phyloP scores from a whole-genome alignment of 2,797 vertebrate species.

The Gastrophryne carolinensis region DNA sequence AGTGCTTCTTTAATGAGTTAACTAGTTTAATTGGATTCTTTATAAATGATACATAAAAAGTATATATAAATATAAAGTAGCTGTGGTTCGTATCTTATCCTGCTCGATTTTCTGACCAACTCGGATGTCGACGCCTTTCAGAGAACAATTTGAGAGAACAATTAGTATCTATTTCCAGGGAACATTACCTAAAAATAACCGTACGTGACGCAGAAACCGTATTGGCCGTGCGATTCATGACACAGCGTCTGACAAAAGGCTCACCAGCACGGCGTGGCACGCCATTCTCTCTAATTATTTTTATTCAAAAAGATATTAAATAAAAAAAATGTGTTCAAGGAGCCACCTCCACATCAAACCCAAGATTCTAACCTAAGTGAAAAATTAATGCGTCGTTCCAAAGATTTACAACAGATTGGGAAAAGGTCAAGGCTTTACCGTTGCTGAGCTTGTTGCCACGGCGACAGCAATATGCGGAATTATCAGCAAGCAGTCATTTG shows the following conservation, averaged over 20 bases:
- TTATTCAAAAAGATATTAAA: too few species aligned
- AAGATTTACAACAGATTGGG: constrained; percentile 71
- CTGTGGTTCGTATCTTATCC: too few species aligned
- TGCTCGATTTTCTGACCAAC: too few species aligned
- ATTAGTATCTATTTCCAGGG: background rate
- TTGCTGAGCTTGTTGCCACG: constrained; percentile 73
- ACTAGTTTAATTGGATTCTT: too few species aligned
- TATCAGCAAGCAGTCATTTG: constrained; percentile 66
- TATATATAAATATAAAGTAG: too few species aligned
- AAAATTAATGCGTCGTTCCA: constrained; percentile 68
- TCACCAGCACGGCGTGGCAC: too few species aligned
- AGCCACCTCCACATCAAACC: constrained; percentile 24
- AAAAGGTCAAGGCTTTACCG: constrained; percentile 74
- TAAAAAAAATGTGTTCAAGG: background rate
- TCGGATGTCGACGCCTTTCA: too few species aligned
- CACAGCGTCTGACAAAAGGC: background rate
- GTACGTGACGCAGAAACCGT: background rate
- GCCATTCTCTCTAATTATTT: too few species aligned
- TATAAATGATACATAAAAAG: too few species aligned
- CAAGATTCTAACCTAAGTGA: constrained; percentile 58
- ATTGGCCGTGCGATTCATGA: background rate
- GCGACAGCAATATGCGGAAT: constrained; percentile 61
- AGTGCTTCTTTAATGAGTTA: too few species aligned
- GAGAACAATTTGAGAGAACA: too few species aligned
- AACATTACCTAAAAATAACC: background rate